Evolutionary conservation across 2,888 invertebrate genomes (phyloP).

Genomic region (Agrilus biguttatus): DNA sequence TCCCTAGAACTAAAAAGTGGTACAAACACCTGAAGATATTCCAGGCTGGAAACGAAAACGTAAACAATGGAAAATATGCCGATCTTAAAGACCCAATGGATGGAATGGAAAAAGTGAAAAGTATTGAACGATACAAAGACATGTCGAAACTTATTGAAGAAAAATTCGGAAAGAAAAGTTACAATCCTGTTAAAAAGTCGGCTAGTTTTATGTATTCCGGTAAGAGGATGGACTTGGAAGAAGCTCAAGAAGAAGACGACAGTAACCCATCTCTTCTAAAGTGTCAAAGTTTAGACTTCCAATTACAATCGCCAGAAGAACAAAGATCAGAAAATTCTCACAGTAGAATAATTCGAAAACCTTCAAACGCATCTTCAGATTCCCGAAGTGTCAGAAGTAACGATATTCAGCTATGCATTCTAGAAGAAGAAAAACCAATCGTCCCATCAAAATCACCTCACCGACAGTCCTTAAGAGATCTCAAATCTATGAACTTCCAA

Average conservation of each 20-base stretch:
- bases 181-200: constrained; percentile 27
- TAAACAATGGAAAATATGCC: constrained; percentile 16
- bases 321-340: constrained; percentile 3
- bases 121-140: constrained; percentile 56
- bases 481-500: constrained; percentile 10
- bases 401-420: constrained; percentile 25
- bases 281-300: constrained; percentile 25
- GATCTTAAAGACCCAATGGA: constrained; percentile 44
- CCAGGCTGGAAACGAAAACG: constrained; percentile 33
- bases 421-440: constrained; percentile 18
- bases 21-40: constrained; percentile 45
- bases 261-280: constrained; percentile 21
- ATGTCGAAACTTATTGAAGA: constrained; percentile 58
- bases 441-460: constrained; percentile 11
- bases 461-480: constrained; percentile 13
- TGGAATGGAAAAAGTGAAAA: constrained; percentile 48
- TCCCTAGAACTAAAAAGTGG: constrained; percentile 49
- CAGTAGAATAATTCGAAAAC: constrained; percentile 1
- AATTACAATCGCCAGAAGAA: constrained; percentile 17
- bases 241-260: constrained; percentile 13
- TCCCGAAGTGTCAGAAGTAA: constrained; percentile 19
- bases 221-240: constrained; percentile 21
- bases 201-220: constrained; percentile 28
- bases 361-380: constrained; percentile 13
- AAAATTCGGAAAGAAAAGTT: constrained; percentile 38